These are phyloP conservation scores for Scyliorhinus canicula DNA, from an alignment of 2,797 vertebrate genomes.

Conservation along the genomic window DNA sequence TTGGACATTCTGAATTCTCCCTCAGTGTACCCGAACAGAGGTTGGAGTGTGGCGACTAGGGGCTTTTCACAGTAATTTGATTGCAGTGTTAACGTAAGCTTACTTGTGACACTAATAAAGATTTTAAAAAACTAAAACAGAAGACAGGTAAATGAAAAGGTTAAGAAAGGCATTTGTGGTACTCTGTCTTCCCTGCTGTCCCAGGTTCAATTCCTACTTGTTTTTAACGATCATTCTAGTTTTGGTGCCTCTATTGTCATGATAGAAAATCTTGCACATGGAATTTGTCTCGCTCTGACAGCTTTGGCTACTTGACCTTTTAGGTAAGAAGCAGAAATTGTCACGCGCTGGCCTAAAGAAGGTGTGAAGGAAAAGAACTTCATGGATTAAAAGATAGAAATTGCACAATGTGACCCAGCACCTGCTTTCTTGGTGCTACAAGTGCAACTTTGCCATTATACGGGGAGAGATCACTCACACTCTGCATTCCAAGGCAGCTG, in stretches of 20 bases:
- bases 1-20: too few relatives aligned
- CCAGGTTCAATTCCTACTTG: neutral
- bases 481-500: neutral
- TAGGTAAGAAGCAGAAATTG: neutral
- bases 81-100: too few relatives aligned
- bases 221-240: neutral
- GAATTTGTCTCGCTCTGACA: neutral
- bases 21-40: too few relatives aligned
- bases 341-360: neutral
- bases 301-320: neutral
- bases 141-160: neutral
- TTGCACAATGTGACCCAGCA: neutral
- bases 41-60: too few relatives aligned
- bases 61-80: too few relatives aligned
- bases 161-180: neutral
- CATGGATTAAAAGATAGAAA: neutral
- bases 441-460: too few relatives aligned
- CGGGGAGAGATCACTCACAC: too few relatives aligned
- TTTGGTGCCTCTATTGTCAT: neutral
- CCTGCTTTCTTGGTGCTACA: too few relatives aligned
- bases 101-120: too few relatives aligned
- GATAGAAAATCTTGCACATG: neutral
- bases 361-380: neutral
- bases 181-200: neutral
- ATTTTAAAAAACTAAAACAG: too few relatives aligned